phyloP scores from a whole-genome alignment of 37 sponge, comb jelly and placozoan species.

The Mnemiopsis leidyi region DNA sequence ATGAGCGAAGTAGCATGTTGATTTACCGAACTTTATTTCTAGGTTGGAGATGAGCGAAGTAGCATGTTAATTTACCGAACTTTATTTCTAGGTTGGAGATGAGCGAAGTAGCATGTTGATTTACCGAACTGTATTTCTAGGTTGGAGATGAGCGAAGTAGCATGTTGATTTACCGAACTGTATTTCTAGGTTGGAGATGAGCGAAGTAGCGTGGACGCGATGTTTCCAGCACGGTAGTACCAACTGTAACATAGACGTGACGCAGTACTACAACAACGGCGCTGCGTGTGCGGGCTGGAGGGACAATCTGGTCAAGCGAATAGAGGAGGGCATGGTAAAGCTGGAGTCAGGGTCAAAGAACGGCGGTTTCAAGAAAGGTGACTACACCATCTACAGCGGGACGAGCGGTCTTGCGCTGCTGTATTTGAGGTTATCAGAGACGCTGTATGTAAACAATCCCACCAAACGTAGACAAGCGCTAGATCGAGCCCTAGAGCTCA shows the following conservation, averaged over 20 bases:
- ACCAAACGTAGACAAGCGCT: constrained; percentile 52
- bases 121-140: too few relatives aligned
- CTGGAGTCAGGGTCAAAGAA: not conserved
- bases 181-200: not conserved
- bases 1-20: too few relatives aligned
- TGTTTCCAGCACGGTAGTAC: constrained; percentile 52
- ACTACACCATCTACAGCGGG: constrained; percentile 61
- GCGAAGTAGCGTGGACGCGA: constrained; percentile 61
- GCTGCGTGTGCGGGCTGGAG: not conserved
- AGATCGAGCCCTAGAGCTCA: constrained; percentile 45
- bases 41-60: too few relatives aligned
- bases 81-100: too few relatives aligned
- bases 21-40: too few relatives aligned
- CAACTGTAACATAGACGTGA: constrained; percentile 4
- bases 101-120: too few relatives aligned
- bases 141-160: too few relatives aligned
- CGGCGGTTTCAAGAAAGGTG: constrained; percentile 8
- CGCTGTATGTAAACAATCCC: constrained; percentile 43
- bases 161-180: too few relatives aligned
- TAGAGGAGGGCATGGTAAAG: constrained; percentile 25
- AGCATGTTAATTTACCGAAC: too few relatives aligned
- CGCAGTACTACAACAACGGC: constrained; percentile 46
- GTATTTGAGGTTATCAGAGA: constrained; percentile 74
- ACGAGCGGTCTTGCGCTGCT: constrained; percentile 76
- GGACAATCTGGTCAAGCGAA: not conserved